Conservation (phyloP, 2,113 vertebrate genomes). For the Tragulus kanchil region DNA sequence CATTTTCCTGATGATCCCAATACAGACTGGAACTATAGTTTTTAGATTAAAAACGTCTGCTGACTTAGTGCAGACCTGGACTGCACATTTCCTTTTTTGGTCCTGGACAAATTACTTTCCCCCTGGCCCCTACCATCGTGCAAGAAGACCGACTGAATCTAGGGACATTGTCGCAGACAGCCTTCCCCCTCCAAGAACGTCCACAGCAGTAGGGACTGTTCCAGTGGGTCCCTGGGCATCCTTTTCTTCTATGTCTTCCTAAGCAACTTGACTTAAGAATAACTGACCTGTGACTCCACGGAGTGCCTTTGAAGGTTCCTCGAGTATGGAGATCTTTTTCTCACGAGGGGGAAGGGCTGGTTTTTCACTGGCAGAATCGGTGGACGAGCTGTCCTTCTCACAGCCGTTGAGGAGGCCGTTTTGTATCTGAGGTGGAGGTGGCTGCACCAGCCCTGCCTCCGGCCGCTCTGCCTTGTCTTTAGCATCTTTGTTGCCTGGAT, state of each 20-base stretch:
- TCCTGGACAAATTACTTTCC: accelerated
- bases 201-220: not conserved
- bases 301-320: conserved; percentile 41
- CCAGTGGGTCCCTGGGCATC: not conserved
- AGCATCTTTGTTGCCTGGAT: conserved; percentile 86
- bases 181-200: not conserved
- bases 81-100: not conserved
- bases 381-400: conserved; percentile 83
- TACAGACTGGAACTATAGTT: not conserved
- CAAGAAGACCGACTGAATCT: not conserved
- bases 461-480: conserved; percentile 83
- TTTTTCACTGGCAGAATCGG: conserved; percentile 81
- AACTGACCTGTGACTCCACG: conserved; percentile 86
- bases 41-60: not conserved
- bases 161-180: accelerated
- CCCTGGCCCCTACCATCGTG: accelerated
- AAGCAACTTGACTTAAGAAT: not conserved
- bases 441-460: conserved; percentile 76
- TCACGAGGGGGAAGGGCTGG: conserved; percentile 68
- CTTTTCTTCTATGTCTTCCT: not conserved
- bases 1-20: not conserved
- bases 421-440: conserved; percentile 56
- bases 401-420: conserved; percentile 75
- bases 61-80: not conserved
- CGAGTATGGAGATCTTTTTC: conserved; percentile 76